phyloP scores from a whole-genome alignment of 1,140 invertebrate species.

The Pantala flavescens region DNA sequence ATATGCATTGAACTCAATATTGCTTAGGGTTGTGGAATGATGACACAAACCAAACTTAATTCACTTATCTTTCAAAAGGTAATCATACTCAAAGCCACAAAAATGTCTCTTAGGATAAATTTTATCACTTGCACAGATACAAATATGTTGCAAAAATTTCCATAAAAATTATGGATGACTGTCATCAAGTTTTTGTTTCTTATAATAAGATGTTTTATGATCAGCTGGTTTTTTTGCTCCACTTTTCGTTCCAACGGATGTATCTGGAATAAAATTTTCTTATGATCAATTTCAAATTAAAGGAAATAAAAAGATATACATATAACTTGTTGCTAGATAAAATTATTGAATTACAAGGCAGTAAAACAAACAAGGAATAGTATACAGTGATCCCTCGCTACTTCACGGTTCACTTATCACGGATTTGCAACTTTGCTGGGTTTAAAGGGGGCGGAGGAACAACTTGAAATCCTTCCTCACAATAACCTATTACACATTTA shows the following conservation, averaged over 20 bases:
- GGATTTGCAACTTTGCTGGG: too few species aligned
- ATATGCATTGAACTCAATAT: background rate
- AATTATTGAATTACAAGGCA: too few species aligned
- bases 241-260: background rate
- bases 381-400: too few species aligned
- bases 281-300: too few species aligned
- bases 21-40: background rate
- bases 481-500: too few species aligned
- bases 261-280: background rate
- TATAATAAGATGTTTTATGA: background rate
- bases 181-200: background rate
- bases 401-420: too few species aligned
- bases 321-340: too few species aligned
- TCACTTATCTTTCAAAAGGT: background rate
- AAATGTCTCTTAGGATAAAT: background rate
- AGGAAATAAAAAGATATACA: too few species aligned
- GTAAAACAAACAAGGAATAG: too few species aligned
- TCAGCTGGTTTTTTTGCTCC: background rate
- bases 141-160: background rate
- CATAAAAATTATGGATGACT: background rate
- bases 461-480: too few species aligned
- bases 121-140: background rate
- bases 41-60: background rate
- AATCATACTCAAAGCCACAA: background rate
- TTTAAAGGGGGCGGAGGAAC: too few species aligned